Base-by-base conservation (phyloP, 2,113 vertebrate genomes). In the Cyanoderma ruficeps region DNA sequence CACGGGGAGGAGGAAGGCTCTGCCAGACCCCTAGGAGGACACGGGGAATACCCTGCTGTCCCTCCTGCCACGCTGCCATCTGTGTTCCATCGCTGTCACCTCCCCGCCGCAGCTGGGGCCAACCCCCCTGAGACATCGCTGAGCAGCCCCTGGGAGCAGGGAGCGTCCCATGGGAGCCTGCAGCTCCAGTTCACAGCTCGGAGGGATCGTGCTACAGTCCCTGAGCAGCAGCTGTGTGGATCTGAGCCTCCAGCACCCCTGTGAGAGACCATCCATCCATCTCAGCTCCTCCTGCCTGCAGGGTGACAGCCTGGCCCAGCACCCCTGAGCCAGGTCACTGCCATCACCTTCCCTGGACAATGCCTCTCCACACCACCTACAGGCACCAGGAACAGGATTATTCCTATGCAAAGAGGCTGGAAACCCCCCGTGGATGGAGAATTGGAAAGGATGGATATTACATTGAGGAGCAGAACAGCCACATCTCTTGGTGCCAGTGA, bases 161-260 rank as follows among this genome's bases (percentile, higher is more conserved):
- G 55, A 57, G 9, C 55, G 6, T 9, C 77, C 42, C 3, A 2
- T 2, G 4, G 13, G n/a, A 13, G 13, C 60, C 30, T 6, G 1
- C 68, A 65, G 78, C 87, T 71, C 22, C 42, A 1, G 5, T 3
- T 69, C 31, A 7, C 24, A 7, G 76, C 8, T 9, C 52, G 47
- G 70, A 23, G 9, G 0, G 7, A 37, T n/a, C 25, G 2, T 11
- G 15, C 42, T 65, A 3, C 46, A 11, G 39, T 4, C 78, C 52
- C 69, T 23, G 52, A 79, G 2, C 20, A 0, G 4, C 69, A 50
- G 69, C 47, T 6, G 10, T 1, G 4, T 11, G 56, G 11, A 37
- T 35, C 82, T 71, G 15, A 93, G 88, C 74, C 75, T 70, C 19
- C 24, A 65, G 60, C 86, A 41, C 27, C 6, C 3, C 79, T n/a